Conservation (phyloP, 2,113 vertebrate species). For the Trochalopteron elliotii region DNA sequence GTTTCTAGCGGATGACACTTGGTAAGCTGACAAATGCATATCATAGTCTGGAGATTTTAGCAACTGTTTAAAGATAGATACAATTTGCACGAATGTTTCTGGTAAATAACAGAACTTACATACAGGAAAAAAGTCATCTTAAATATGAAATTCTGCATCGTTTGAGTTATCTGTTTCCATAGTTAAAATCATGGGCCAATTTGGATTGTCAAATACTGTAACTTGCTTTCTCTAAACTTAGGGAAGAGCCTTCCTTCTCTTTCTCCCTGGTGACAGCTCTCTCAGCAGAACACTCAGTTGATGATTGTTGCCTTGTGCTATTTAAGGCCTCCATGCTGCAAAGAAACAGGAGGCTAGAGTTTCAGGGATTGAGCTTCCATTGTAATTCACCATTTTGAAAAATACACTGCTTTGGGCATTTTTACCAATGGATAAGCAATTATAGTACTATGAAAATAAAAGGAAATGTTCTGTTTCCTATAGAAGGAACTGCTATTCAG, state of each 20-base stretch:
- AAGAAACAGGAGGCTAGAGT: not conserved
- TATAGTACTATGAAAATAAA: not conserved
- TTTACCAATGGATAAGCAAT: not conserved
- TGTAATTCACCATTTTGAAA: not conserved
- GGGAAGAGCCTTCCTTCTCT: not conserved
- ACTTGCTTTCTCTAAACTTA: not conserved
- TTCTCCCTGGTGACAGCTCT: not conserved
- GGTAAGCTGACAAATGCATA: not conserved
- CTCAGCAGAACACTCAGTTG: not conserved
- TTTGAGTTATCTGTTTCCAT: not conserved
- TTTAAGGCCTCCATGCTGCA: not conserved
- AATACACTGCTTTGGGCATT: not conserved
- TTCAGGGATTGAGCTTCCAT: not conserved
- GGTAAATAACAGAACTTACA: conserved; percentile 13
- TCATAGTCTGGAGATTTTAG: conserved; percentile 8
- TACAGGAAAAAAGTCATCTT: not conserved
- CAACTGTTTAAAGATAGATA: conserved; percentile 1
- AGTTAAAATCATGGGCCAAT: not conserved
- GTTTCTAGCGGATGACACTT: not conserved
- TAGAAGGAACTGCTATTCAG: not conserved
- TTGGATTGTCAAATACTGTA: not conserved
- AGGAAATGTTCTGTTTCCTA: not conserved
- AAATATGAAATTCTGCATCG: not conserved
- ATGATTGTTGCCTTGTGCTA: not conserved
- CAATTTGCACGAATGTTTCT: not conserved